Evolutionary conservation across 1,140 invertebrate genomes (phyloP), one percentile per base, ranked within the genome.

Genomic region (Laupala kohalensis): DNA sequence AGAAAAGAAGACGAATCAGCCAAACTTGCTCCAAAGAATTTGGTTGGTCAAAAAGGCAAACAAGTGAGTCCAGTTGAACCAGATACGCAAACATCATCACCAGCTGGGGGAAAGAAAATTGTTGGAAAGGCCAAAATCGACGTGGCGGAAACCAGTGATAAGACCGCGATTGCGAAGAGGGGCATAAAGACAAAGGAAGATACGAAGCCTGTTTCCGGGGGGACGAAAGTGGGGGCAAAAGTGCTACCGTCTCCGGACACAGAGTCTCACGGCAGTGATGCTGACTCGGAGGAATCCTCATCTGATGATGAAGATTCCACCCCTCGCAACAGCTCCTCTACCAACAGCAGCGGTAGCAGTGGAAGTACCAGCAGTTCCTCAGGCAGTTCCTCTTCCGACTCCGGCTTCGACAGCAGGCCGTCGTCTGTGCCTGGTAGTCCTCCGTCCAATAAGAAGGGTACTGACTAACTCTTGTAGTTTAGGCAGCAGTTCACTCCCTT

Each of bases 321-420:
- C n/a, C n/a, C n/a, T n/a, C 62, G 70, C 25, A 29, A 23, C 73
- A 69, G 70, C 19, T 23, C 53, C 37, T 9, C 27, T 15, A 30
- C 64, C 12, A 37, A 70, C 23, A 37, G n/a, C 25, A 53, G 6
- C 24, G 9, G 5, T 15, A 9, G 6, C 9, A 62, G 70, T 23
- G 63, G 28, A 72, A 69, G 70, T 19, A 25, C 37, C 30, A 37
- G 30, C 30, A 67, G 28, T 28, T 27, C 28, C 19, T 24, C n/a
- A 19, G 69, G 73, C 28, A 69, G 71, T 5, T 73, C 69, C n/a
- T 74, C 72, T 13, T 67, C 68, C n/a, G 74, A 75, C 68, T 75
- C 75, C 23, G 74, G 73, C 23, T 76, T 76, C 69, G 73, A 72
- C 64, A 71, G 67, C 70, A 37, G 27, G 69, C 30, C 65, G 25